phyloP scores from a whole-genome alignment of 2,797 vertebrate species.

The Megalops cyprinoides region DNA sequence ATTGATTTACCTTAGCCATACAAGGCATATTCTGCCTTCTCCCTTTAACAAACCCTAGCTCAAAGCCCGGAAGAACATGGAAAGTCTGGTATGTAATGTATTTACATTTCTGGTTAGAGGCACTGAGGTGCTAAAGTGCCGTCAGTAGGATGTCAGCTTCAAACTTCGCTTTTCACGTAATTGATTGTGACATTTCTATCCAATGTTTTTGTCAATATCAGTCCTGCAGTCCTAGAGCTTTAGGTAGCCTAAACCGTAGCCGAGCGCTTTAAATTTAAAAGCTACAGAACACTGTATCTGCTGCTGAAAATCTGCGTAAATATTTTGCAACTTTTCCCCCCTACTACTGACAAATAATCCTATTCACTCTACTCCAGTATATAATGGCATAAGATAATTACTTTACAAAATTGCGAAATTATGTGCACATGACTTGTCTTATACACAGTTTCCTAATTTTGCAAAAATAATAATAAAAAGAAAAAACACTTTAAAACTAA shows the following conservation, averaged over 20 bases:
- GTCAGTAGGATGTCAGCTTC: slow-evolving; percentile 23
- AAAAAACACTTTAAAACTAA: neutral
- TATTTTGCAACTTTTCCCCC: neutral
- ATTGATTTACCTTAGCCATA: neutral
- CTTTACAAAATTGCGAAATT: no score
- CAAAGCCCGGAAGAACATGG: neutral
- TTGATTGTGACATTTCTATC: slow-evolving; percentile 32
- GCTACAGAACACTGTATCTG: neutral
- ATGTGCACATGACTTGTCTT: no score
- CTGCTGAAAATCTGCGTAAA: neutral
- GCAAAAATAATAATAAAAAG: neutral
- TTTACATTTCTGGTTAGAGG: slow-evolving; percentile 17
- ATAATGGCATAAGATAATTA: no score
- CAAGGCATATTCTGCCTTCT: neutral
- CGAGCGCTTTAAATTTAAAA: neutral
- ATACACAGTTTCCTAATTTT: no score
- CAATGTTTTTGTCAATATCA: slow-evolving; percentile 32
- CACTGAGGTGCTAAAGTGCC: slow-evolving; percentile 19
- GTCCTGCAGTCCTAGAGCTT: slow-evolving; percentile 9
- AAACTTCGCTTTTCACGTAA: slow-evolving; percentile 27
- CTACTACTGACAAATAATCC: neutral
- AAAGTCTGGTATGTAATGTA: neutral
- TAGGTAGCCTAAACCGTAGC: neutral
- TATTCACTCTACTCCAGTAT: neutral
- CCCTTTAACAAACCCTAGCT: neutral